A percentile compares a stretch with the other conserved stretches of the same genome.
Evolutionary conservation across 2,113 vertebrate species (phyloP).

Genomic region (Herpetotheres cachinnans): DNA sequence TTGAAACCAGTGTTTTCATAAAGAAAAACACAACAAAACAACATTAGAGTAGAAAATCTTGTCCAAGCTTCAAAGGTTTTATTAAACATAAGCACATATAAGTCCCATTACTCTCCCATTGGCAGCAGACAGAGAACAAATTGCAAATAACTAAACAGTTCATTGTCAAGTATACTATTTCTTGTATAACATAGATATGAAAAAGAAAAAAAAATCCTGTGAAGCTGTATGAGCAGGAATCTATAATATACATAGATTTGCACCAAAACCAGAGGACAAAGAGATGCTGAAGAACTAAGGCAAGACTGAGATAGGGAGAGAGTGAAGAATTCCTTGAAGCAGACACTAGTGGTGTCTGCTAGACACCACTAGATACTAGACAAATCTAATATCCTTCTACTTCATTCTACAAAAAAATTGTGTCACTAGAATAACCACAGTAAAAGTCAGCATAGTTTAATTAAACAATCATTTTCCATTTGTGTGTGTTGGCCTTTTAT

Average conservation of each 20-base stretch:
- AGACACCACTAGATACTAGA: no score
- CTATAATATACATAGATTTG: neutral
- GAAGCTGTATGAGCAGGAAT: neutral
- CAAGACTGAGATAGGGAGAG: neutral
- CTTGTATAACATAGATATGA: neutral
- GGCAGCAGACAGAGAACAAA: neutral
- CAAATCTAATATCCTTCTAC: neutral
- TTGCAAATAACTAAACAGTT: neutral
- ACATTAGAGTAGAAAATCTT: neutral
- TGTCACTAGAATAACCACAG: neutral
- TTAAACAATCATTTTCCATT: neutral
- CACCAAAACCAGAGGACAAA: neutral
- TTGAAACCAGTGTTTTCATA: neutral
- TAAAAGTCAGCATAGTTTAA: neutral
- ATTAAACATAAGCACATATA: neutral
- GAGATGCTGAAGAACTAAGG: neutral
- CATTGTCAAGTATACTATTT: neutral
- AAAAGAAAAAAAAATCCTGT: neutral
- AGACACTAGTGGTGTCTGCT: no score
- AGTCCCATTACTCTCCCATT: neutral
- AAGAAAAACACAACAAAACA: neutral
- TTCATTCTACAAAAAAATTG: neutral
- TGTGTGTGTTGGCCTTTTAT: neutral
- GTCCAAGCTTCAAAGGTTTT: neutral
- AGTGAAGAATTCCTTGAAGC: neutral